A percentile compares a stretch with the other conserved stretches of the same genome.
Conservation (phyloP, 1,140 invertebrate genomes). For the Sinonovacula constricta region DNA sequence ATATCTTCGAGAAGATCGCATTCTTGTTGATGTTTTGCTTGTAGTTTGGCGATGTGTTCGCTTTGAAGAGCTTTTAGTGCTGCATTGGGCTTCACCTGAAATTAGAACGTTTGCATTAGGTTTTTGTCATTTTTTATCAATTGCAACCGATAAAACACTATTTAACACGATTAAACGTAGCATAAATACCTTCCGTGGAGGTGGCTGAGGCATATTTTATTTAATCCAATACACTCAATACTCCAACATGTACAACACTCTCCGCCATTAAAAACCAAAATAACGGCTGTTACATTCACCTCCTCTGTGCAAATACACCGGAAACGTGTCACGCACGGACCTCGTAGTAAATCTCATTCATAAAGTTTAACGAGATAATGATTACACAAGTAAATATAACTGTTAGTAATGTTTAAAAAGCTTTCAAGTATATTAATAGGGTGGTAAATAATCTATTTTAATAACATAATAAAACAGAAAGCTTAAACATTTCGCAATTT, state of each 20-base stretch:
- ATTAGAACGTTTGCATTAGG: no score
- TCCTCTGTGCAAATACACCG: no score
- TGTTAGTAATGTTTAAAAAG: no score
- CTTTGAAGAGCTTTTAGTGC: conserved; percentile 93
- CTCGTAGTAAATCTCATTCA: no score
- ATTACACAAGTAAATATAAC: no score
- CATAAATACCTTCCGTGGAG: conserved; percentile 71
- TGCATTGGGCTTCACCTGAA: conserved; percentile 88
- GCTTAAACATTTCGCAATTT: no score
- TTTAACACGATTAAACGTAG: neutral
- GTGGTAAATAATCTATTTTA: no score
- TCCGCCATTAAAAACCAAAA: conserved; percentile 54
- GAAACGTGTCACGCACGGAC: no score
- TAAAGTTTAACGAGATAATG: no score
- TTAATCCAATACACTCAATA: conserved; percentile 22
- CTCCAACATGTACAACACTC: conserved; percentile 37
- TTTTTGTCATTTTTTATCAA: no score
- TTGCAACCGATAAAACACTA: conserved; percentile 3
- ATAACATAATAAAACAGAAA: no score
- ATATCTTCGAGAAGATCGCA: conserved; percentile 96
- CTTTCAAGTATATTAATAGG: no score
- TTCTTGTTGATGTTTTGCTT: conserved; percentile 97
- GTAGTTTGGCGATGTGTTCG: conserved; percentile 94
- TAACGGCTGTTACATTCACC: conserved; percentile 54
- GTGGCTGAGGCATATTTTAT: conserved; percentile 61